A percentile compares a stretch with the other conserved stretches of the same genome.
Conservation (phyloP, 2,888 invertebrate species). For the Magallana nippona region DNA sequence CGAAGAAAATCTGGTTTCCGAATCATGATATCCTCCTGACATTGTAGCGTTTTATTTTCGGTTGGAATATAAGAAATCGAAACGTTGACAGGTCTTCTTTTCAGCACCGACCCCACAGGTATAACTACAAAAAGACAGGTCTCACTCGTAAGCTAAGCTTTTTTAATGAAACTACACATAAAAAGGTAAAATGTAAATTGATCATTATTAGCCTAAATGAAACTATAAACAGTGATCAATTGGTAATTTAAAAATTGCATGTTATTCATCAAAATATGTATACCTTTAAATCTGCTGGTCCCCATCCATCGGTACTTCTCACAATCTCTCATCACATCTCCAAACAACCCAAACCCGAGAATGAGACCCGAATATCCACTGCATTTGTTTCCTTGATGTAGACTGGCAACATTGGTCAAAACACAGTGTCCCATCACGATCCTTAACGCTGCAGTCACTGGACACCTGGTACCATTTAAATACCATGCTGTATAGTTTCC, state of each 20-base stretch:
- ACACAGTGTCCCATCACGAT: constrained; percentile 66
- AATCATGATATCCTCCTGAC: background rate
- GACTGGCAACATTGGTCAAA: constrained; percentile 65
- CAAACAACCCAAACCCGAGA: constrained; percentile 70
- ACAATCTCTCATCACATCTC: constrained; percentile 72
- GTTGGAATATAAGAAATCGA: constrained; percentile 65
- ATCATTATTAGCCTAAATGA: background rate
- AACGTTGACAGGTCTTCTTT: constrained; percentile 64
- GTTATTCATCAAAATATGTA: constrained; percentile 37
- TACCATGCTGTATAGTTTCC: constrained; percentile 70
- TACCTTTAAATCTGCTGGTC: constrained; percentile 67
- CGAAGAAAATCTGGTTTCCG: background rate
- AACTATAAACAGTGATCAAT: too few relatives aligned
- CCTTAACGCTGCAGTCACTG: constrained; percentile 67
- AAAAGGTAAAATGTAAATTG: too few relatives aligned
- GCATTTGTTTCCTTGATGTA: constrained; percentile 67
- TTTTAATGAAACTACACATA: too few relatives aligned
- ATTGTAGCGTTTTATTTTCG: constrained; percentile 38
- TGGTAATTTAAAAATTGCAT: too few relatives aligned
- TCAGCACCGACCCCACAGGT: constrained; percentile 61
- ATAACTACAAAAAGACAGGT: constrained; percentile 60
- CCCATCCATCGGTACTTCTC: constrained; percentile 73
- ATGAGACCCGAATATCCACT: constrained; percentile 67
- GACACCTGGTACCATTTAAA: constrained; percentile 67
- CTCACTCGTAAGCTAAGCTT: background rate